Percentiles rank a stretch among this genome's conserved stretches.
These are phyloP conservation scores for Lamprologus sp. DNA, from an alignment of 2,113 vertebrate species.

Conservation along the genomic window DNA sequence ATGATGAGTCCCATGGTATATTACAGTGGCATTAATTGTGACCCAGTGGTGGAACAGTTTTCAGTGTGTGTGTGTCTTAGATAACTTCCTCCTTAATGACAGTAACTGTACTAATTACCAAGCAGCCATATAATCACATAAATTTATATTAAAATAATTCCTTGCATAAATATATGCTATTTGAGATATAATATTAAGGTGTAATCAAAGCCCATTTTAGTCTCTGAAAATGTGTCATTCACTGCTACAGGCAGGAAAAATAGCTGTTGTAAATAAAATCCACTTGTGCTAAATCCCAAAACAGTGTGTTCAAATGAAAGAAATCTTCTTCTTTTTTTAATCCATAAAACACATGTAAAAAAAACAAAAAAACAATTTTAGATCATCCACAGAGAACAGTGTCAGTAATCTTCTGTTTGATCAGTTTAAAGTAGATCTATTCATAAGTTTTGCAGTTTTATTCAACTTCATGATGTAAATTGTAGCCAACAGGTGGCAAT, in stretches of 20 bases:
- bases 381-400: neutral
- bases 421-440: neutral
- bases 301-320: neutral
- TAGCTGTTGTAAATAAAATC: neutral
- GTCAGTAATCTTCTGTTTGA: neutral
- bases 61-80: neutral
- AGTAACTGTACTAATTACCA: neutral
- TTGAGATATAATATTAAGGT: neutral
- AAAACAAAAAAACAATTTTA: fast-evolving
- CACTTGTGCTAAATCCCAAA: neutral
- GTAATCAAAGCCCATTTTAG: neutral
- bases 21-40: neutral
- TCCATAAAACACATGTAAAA: neutral
- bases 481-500: neutral
- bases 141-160: neutral
- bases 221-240: neutral
- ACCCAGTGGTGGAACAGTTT: neutral
- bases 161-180: neutral
- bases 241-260: neutral
- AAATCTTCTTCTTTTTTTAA: neutral
- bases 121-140: neutral
- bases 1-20: neutral
- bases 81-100: neutral
- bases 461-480: neutral
- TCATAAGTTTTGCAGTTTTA: neutral